A percentile compares a stretch with the other conserved stretches of the same genome.
phyloP scores from a whole-genome alignment of 2,888 invertebrate genomes.

The Subacronicta megacephala region DNA sequence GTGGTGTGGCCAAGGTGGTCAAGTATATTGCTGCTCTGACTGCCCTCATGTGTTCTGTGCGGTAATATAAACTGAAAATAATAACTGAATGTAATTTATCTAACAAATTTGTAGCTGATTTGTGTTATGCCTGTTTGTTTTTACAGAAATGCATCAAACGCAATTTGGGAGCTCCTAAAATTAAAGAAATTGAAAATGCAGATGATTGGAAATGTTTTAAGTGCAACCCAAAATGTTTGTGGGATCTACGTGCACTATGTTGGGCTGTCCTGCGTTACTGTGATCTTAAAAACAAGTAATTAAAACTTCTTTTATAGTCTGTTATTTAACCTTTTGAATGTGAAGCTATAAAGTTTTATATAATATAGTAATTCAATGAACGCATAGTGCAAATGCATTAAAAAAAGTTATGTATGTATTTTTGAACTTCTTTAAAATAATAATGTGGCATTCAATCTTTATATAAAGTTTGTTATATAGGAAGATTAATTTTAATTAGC shows the following conservation, averaged over 20 bases:
- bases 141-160: slow-evolving; percentile 93
- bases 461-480: too few relatives aligned
- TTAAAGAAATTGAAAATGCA: slow-evolving; percentile 92
- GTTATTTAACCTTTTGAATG: too few relatives aligned
- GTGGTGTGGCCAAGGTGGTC: slow-evolving; percentile 95
- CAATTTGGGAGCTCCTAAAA: slow-evolving; percentile 91
- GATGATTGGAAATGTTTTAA: slow-evolving; percentile 95
- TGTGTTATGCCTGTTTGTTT: too few relatives aligned
- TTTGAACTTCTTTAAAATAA: too few relatives aligned
- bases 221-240: slow-evolving; percentile 92
- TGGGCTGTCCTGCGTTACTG: slow-evolving; percentile 93
- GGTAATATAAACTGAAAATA: slow-evolving; percentile 71
- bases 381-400: too few relatives aligned
- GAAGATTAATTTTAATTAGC: too few relatives aligned
- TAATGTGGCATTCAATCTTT: too few relatives aligned
- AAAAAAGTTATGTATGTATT: too few relatives aligned
- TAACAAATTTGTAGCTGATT: too few relatives aligned
- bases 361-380: too few relatives aligned
- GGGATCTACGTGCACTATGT: slow-evolving; percentile 91
- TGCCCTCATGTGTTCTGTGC: slow-evolving; percentile 94
- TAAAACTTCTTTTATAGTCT: neutral
- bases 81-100: too few relatives aligned
- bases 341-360: too few relatives aligned
- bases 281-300: slow-evolving; percentile 89
- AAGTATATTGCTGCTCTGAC: slow-evolving; percentile 94